phyloP scores from a whole-genome alignment of 2,888 invertebrate genomes.

The Amblyteles armatorius region DNA sequence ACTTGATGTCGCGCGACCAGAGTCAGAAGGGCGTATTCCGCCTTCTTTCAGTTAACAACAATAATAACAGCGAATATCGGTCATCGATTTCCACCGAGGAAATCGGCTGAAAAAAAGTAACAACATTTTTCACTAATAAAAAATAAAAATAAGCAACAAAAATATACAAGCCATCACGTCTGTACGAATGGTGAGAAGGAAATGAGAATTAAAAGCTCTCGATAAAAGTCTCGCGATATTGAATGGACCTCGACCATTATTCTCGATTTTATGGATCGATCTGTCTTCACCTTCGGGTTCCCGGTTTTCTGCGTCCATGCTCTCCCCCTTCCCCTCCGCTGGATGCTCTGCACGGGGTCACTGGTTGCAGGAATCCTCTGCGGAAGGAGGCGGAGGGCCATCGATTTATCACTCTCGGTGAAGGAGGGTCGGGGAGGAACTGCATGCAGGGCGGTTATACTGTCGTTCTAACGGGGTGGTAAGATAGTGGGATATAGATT shows the following conservation, averaged over 20 bases:
- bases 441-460: slow-evolving; percentile 62
- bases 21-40: not conserved
- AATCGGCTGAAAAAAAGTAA: not conserved
- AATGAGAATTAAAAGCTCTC: slow-evolving; percentile 34
- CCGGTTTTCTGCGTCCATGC: slow-evolving; percentile 37
- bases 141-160: not conserved
- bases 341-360: slow-evolving; percentile 60
- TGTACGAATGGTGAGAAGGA: not conserved
- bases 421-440: slow-evolving; percentile 52
- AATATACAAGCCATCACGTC: not conserved
- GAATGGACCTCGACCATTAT: slow-evolving; percentile 57
- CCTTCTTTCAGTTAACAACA: no score
- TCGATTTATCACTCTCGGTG: slow-evolving; percentile 70
- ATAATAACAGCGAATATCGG: no score
- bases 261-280: slow-evolving; percentile 67
- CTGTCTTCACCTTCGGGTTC: slow-evolving; percentile 51
- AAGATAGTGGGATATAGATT: slow-evolving; percentile 68
- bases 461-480: slow-evolving; percentile 61
- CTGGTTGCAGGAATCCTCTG: slow-evolving; percentile 56
- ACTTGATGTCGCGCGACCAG: not conserved
- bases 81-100: no score
- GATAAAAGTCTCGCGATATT: slow-evolving; percentile 59
- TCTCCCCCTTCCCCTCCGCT: slow-evolving; percentile 1
- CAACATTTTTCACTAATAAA: not conserved
- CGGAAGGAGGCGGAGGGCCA: slow-evolving; percentile 31